These are phyloP conservation scores for Toxotes chatareus DNA, from an alignment of 2,113 vertebrate species.

Conservation along the genomic window DNA sequence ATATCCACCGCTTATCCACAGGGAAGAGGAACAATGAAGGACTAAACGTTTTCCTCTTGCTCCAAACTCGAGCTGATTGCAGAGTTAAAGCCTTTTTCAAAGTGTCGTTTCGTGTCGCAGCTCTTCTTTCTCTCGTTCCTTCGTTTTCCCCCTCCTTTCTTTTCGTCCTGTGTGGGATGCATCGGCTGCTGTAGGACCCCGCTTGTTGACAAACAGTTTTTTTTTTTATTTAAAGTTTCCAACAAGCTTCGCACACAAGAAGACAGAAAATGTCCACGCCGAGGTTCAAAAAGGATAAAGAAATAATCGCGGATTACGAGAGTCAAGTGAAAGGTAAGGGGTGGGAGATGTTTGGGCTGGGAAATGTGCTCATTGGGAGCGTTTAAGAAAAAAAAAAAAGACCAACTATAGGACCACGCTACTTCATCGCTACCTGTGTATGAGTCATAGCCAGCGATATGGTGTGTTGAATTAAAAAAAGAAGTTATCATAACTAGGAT, in stretches of 20 bases:
- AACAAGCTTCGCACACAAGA: conserved; percentile 29
- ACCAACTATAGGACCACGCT: conserved; percentile 4
- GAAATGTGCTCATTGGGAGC: conserved; percentile 18
- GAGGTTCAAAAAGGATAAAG: conserved; percentile 98
- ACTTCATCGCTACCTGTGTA: conserved; percentile 40
- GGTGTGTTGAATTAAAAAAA: background rate
- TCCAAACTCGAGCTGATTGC: conserved; percentile 21
- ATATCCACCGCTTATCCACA: conserved; percentile 34
- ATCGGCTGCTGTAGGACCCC: conserved; percentile 58
- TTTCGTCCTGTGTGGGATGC: conserved; percentile 64
- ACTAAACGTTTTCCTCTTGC: conserved; percentile 24
- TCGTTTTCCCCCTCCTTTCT: too few species aligned
- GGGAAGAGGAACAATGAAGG: conserved; percentile 61
- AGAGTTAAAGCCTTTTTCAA: conserved; percentile 10
- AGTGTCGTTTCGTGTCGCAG: background rate
- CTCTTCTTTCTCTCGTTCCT: background rate
- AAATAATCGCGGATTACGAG: conserved; percentile 97
- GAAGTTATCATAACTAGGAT: background rate
- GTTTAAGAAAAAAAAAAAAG: too few species aligned
- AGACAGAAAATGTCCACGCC: conserved; percentile 90
- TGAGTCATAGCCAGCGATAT: conserved; percentile 44
- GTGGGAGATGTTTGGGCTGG: background rate
- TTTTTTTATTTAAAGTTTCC: conserved; percentile 57
- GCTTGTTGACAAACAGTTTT: conserved; percentile 65
- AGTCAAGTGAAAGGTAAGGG: conserved; percentile 97